Conservation (phyloP, 2,888 invertebrate species). For the Plusia festucae region DNA sequence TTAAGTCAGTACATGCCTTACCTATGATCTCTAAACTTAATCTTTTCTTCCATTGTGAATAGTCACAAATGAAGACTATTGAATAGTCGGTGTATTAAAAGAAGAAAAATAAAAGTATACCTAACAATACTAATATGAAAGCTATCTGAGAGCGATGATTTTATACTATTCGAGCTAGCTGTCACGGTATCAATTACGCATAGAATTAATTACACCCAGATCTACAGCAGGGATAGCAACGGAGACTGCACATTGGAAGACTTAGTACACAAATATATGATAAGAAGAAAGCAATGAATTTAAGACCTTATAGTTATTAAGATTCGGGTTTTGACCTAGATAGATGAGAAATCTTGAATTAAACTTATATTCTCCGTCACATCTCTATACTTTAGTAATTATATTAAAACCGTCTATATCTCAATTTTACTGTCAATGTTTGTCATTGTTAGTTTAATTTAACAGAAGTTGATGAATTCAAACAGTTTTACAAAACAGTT, state of each 20-base stretch:
- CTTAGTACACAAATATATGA: background rate
- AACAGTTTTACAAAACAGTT: too few species aligned
- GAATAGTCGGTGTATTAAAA: background rate
- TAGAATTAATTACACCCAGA: slow-evolving; percentile 2
- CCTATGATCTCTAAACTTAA: background rate
- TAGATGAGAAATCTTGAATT: background rate
- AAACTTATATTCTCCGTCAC: background rate
- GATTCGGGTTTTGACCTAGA: background rate
- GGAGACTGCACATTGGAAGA: background rate
- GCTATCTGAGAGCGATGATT: slow-evolving; percentile 9
- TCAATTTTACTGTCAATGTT: slow-evolving; percentile 14
- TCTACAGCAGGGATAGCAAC: background rate
- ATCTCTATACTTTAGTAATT: background rate
- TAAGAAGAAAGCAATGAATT: background rate
- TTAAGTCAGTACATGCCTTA: slow-evolving; percentile 7
- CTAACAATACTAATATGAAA: slow-evolving; percentile 25
- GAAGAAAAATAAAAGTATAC: slow-evolving; percentile 10
- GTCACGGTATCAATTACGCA: slow-evolving; percentile 5
- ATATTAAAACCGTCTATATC: slow-evolving; percentile 3
- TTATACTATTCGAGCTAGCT: slow-evolving; percentile 26
- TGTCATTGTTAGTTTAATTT: slow-evolving; percentile 12
- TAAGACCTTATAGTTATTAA: background rate
- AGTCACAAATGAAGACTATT: slow-evolving; percentile 1
- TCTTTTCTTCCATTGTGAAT: background rate
- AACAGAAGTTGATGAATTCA: slow-evolving; percentile 6